Evolutionary conservation across 2,113 vertebrate genomes (phyloP).

Genomic region (Toxostoma redivivum): DNA sequence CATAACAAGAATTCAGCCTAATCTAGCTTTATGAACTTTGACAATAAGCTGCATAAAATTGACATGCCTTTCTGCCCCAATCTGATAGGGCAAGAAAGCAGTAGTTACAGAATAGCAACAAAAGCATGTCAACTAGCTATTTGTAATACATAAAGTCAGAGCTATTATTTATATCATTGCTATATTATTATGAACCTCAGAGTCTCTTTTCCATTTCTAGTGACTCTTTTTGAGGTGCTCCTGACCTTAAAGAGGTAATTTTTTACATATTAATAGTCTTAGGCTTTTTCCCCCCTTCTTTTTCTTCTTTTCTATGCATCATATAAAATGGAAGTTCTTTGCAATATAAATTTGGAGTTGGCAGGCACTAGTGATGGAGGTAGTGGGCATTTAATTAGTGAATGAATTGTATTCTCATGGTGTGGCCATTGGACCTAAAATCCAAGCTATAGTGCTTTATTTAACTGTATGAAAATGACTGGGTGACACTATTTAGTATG

Average conservation of each 20-base stretch:
- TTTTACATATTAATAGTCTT: constrained; percentile 26
- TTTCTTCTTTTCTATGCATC: constrained; percentile 41
- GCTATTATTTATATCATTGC: background rate
- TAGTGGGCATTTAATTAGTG: constrained; percentile 31
- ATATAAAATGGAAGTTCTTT: constrained; percentile 52
- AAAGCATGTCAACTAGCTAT: constrained; percentile 20
- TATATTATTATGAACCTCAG: background rate
- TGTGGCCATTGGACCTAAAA: constrained; percentile 27
- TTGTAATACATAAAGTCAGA: constrained; percentile 3
- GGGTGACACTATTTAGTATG: background rate
- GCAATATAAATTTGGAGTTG: constrained; percentile 12
- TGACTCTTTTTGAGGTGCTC: background rate
- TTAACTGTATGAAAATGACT: constrained; percentile 11
- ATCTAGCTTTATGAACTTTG: constrained; percentile 44
- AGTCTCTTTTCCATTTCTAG: background rate
- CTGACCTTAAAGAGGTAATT: constrained; percentile 29
- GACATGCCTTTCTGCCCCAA: constrained; percentile 16
- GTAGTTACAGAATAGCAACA: constrained; percentile 1
- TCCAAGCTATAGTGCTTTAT: background rate
- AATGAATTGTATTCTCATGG: constrained; percentile 22
- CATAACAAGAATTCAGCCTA: background rate
- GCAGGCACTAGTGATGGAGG: background rate
- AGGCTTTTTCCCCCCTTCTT: background rate
- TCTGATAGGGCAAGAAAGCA: constrained; percentile 53
- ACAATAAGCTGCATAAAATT: background rate